A percentile compares a stretch with the other conserved stretches of the same genome.
phyloP scores from a whole-genome alignment of 2,113 vertebrate species.

The Romanogobio albipinnatus region DNA sequence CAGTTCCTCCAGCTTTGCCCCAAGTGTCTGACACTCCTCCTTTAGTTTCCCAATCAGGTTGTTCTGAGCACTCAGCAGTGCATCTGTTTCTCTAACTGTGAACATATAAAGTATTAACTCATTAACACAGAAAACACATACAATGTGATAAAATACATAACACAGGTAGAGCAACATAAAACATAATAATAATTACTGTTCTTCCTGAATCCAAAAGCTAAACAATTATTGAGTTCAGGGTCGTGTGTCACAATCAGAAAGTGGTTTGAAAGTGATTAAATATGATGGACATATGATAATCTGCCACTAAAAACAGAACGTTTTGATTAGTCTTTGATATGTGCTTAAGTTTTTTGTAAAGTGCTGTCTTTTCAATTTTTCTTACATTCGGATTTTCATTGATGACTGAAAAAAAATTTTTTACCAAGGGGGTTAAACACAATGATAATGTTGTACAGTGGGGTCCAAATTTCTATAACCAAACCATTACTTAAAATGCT shows the following conservation, averaged over 20 bases:
- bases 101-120: constrained; percentile 57
- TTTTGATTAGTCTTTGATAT: too few relatives aligned
- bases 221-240: neutral
- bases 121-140: constrained; percentile 22
- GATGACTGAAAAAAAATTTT: too few relatives aligned
- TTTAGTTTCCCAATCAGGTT: constrained; percentile 85
- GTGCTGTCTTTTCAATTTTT: too few relatives aligned
- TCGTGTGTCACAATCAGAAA: neutral
- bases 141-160: neutral
- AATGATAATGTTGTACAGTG: too few relatives aligned
- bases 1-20: constrained; percentile 80
- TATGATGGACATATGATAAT: too few relatives aligned
- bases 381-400: too few relatives aligned
- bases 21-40: constrained; percentile 83
- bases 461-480: too few relatives aligned
- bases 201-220: neutral
- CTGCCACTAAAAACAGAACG: too few relatives aligned
- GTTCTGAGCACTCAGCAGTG: constrained; percentile 86
- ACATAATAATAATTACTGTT: neutral
- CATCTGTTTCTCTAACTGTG: constrained; percentile 85
- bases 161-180: neutral
- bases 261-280: neutral
- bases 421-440: too few relatives aligned
- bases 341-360: too few relatives aligned
- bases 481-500: too few relatives aligned